Conservation (phyloP, 2,113 vertebrate genomes). For the Myiagra hebetior region DNA sequence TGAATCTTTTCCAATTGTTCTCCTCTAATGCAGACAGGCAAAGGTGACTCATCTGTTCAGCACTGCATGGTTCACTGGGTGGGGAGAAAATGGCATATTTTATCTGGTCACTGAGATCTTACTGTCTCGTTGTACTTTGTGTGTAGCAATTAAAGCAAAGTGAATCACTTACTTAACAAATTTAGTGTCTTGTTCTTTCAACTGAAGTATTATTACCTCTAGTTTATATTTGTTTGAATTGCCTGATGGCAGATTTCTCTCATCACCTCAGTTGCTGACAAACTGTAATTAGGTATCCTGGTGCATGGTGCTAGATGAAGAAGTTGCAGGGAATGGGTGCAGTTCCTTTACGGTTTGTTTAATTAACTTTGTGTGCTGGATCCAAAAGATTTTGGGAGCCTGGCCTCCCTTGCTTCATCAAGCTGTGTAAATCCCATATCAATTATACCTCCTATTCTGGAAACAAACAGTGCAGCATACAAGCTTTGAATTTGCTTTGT, state of each 20-base stretch:
- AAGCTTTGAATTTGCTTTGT: slow-evolving; percentile 20
- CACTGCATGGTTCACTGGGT: neutral
- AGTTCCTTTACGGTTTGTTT: neutral
- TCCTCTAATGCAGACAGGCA: neutral
- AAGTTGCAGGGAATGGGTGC: neutral
- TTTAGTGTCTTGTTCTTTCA: slow-evolving; percentile 21
- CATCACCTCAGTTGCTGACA: neutral
- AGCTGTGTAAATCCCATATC: neutral
- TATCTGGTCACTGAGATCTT: neutral
- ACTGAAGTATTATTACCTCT: neutral
- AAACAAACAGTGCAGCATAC: neutral
- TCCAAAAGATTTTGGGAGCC: slow-evolving; percentile 22
- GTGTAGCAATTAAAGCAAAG: slow-evolving; percentile 25
- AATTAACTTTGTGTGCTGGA: slow-evolving; percentile 17
- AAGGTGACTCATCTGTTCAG: neutral
- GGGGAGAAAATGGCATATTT: slow-evolving; percentile 5
- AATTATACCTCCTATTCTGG: slow-evolving; percentile 25
- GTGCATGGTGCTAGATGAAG: neutral
- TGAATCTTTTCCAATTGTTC: neutral
- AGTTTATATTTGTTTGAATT: slow-evolving; percentile 25
- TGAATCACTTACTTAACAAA: neutral
- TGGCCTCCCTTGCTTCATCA: neutral
- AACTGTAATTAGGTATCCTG: slow-evolving; percentile 3
- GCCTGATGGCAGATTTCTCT: slow-evolving; percentile 16
- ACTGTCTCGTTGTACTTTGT: neutral